Evolutionary conservation across 2,797 vertebrate genomes (phyloP).

Genomic region (Sebastes minor): DNA sequence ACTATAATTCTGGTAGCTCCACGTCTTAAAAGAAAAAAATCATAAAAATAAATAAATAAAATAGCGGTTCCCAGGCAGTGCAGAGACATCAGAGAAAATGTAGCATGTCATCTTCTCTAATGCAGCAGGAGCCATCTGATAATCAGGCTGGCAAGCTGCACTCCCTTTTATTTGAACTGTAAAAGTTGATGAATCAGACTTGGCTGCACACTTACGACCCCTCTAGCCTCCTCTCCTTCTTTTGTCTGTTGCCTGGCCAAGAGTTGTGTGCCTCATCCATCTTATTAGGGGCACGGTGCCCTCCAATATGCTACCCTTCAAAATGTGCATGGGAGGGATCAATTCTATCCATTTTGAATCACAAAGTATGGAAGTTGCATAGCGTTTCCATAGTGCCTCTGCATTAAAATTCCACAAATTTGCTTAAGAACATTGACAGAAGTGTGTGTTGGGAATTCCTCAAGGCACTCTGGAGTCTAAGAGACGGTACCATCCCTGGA

Average conservation of each 20-base stretch:
- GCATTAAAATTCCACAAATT: slow-evolving; percentile 8
- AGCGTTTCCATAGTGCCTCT: not conserved
- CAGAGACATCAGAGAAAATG: slow-evolving; percentile 63
- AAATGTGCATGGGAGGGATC: slow-evolving; percentile 37
- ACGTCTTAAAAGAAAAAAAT: slow-evolving; percentile 12
- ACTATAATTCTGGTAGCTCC: slow-evolving; percentile 17
- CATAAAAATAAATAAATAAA: slow-evolving; percentile 2
- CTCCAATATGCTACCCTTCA: slow-evolving; percentile 49
- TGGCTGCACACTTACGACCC: slow-evolving; percentile 59
- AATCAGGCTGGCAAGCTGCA: slow-evolving; percentile 70
- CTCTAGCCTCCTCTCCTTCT: slow-evolving; percentile 24
- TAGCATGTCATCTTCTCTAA: slow-evolving; percentile 65
- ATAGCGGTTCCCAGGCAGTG: slow-evolving; percentile 7
- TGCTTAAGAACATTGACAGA: not conserved
- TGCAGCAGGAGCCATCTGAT: slow-evolving; percentile 68
- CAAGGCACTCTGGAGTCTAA: not conserved
- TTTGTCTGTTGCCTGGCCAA: slow-evolving; percentile 56
- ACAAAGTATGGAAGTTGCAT: slow-evolving; percentile 34
- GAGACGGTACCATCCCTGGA: not conserved
- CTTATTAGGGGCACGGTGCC: slow-evolving; percentile 52
- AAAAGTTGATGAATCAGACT: slow-evolving; percentile 77
- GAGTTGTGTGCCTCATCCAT: slow-evolving; percentile 53
- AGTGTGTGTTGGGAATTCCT: not conserved
- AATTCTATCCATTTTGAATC: slow-evolving; percentile 53
- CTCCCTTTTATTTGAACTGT: slow-evolving; percentile 70